These are phyloP conservation scores for Pelvicachromis taeniatus DNA, from an alignment of 2,113 vertebrate species.

Conservation along the genomic window DNA sequence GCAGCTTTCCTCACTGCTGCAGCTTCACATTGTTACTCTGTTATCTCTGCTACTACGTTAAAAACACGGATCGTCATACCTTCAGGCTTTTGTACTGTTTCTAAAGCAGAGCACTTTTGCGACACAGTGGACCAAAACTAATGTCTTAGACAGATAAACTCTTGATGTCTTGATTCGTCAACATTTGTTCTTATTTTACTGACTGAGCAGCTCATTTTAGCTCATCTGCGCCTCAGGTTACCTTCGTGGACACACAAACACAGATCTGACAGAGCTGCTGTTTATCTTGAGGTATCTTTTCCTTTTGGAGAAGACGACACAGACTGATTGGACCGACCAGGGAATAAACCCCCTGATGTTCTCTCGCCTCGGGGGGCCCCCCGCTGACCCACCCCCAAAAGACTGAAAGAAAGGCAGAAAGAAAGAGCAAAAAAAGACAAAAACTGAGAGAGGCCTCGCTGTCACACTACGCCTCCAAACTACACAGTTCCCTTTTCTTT, in stretches of 20 bases:
- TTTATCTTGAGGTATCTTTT: constrained; percentile 11
- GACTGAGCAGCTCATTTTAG: background rate
- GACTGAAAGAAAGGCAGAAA: constrained; percentile 39
- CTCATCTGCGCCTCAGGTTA: background rate
- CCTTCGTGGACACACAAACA: background rate
- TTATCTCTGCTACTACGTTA: background rate
- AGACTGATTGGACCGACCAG: background rate
- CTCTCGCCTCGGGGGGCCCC: background rate
- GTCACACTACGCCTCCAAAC: constrained; percentile 35
- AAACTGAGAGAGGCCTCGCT: constrained; percentile 47
- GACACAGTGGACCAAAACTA: background rate
- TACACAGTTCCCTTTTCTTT: constrained; percentile 32
- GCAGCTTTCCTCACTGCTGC: background rate
- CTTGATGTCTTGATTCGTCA: background rate
- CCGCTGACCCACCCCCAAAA: constrained; percentile 28
- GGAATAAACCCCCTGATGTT: constrained; percentile 11
- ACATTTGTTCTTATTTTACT: background rate
- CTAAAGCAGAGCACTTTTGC: background rate
- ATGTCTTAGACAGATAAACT: background rate
- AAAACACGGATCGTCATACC: background rate
- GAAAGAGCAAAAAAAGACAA: constrained; percentile 46
- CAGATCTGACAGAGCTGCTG: background rate
- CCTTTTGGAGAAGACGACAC: background rate
- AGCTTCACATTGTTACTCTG: background rate
- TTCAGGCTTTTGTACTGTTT: background rate